Evolutionary conservation across 2,113 vertebrate genomes (phyloP).

Genomic region (Equus przewalskii): DNA sequence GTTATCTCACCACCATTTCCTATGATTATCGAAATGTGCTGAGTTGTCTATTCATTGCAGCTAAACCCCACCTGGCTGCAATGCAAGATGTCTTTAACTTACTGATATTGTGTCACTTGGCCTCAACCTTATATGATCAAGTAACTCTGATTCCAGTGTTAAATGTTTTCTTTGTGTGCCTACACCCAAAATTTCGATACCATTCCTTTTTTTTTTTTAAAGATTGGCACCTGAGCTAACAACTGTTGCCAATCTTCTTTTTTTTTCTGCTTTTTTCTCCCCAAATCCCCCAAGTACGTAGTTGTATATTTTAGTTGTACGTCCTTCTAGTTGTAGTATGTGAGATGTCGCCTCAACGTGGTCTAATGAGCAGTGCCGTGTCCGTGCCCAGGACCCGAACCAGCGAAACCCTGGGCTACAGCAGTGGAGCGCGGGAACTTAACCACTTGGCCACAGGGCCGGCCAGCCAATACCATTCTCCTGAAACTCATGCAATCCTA

Average conservation of each 20-base stretch:
- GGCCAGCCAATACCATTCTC: background rate
- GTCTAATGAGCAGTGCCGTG: too few relatives aligned
- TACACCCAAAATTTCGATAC: background rate
- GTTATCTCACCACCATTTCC: background rate
- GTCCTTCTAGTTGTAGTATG: too few relatives aligned
- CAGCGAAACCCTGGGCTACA: too few relatives aligned
- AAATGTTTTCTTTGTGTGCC: background rate
- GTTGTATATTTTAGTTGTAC: too few relatives aligned
- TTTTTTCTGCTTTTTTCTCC: too few relatives aligned
- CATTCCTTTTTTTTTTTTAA: background rate
- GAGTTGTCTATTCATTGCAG: background rate
- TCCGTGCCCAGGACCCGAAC: too few relatives aligned
- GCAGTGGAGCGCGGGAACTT: too few relatives aligned
- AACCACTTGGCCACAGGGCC: too few relatives aligned
- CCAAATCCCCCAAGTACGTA: too few relatives aligned
- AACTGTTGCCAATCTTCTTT: too few relatives aligned
- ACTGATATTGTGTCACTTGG: background rate
- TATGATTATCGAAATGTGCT: background rate
- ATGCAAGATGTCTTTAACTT: background rate
- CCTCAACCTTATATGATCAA: background rate
- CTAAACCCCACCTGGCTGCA: background rate
- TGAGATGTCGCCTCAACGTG: too few relatives aligned
- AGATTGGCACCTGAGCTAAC: too few relatives aligned
- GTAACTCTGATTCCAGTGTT: background rate
- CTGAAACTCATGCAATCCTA: background rate